These are phyloP conservation scores for Hydractinia echinata DNA, from an alignment of 30 jellyfish, hydroid and myxozoan species.

Conservation along the genomic window DNA sequence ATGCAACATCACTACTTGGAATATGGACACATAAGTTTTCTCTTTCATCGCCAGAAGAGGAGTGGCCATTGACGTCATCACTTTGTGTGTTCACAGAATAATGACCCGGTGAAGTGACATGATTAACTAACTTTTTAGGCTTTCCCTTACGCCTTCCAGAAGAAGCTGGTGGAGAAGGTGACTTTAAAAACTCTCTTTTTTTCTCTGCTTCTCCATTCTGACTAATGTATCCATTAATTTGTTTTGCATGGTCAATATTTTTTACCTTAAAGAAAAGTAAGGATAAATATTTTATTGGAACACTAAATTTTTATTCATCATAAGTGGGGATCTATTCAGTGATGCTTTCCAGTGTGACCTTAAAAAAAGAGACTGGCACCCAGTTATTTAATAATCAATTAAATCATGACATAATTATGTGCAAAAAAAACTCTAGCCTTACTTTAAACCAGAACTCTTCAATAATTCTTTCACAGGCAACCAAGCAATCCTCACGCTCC, in stretches of 20 bases:
- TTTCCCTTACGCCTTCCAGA: conserved; percentile 27
- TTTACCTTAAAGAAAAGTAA: not conserved
- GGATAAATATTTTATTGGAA: no score
- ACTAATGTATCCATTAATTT: not conserved
- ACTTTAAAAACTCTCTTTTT: not conserved
- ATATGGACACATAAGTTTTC: not conserved
- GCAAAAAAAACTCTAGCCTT: not conserved
- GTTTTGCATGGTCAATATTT: not conserved
- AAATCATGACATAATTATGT: no score
- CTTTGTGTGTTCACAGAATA: no score
- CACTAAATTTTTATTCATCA: no score
- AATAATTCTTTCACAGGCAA: conserved; percentile 23
- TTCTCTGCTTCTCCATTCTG: not conserved
- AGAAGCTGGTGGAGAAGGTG: not conserved
- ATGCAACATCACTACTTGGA: not conserved
- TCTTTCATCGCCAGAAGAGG: no score
- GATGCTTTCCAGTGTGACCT: no score
- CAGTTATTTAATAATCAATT: no score
- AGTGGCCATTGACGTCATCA: no score
- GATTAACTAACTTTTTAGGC: conserved; percentile 5
- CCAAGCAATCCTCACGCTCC: conserved; percentile 40
- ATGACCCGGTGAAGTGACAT: not conserved
- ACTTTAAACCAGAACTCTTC: conserved; percentile 27
- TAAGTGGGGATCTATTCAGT: not conserved
- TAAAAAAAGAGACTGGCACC: no score